A percentile compares a stretch with the other conserved stretches of the same genome.
Evolutionary conservation across 2,113 vertebrate species (phyloP).

Genomic region (Osmerus eperlanus): DNA sequence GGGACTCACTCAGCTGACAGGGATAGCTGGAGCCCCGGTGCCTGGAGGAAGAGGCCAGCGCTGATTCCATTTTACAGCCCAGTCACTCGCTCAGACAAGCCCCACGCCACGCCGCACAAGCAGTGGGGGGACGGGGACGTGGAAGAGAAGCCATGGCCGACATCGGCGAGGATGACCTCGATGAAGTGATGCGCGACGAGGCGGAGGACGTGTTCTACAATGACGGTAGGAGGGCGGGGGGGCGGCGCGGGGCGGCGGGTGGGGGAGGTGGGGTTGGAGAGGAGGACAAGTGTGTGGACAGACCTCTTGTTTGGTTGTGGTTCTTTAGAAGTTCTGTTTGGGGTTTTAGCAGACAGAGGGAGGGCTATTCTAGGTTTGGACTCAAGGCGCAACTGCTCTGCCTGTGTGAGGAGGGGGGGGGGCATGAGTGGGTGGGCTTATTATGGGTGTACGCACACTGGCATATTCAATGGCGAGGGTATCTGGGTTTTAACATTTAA

Average conservation of each 20-base stretch:
- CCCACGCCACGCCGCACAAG: neutral
- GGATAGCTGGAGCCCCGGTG: conserved; percentile 34
- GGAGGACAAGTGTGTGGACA: no score
- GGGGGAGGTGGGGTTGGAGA: neutral
- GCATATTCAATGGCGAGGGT: no score
- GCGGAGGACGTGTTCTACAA: conserved; percentile 70
- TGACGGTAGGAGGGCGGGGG: conserved; percentile 64
- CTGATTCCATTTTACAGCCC: conserved; percentile 50
- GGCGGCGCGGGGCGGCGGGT: neutral
- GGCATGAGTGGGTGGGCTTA: no score
- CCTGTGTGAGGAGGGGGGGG: no score
- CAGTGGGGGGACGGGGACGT: neutral
- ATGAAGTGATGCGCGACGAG: conserved; percentile 68
- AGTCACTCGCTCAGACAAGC: conserved; percentile 21
- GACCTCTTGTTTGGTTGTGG: no score
- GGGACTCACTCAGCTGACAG: conserved; percentile 39
- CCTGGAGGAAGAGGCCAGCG: conserved; percentile 46
- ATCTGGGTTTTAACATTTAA: no score
- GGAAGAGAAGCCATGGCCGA: conserved; percentile 48
- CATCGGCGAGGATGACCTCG: conserved; percentile 62
- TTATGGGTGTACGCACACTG: no score
- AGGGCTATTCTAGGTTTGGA: no score
- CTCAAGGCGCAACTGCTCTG: no score
- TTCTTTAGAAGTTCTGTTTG: no score
- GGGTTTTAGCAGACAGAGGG: no score